Evolutionary conservation across 2,888 invertebrate species (phyloP).

Genomic region (Chirona hameri): DNA sequence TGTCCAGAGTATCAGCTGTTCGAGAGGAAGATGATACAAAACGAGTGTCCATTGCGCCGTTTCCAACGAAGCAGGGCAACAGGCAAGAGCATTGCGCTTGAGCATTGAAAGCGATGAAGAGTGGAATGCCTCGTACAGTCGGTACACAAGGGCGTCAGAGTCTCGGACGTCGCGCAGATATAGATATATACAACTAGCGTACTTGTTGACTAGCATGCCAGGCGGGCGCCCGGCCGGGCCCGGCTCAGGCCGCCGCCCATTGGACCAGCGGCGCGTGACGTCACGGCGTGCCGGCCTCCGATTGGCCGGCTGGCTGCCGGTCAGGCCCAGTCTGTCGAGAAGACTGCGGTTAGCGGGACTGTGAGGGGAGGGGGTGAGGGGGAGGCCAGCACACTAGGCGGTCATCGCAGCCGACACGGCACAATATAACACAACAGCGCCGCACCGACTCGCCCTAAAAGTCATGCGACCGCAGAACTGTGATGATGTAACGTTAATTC

Average conservation of each 20-base stretch:
- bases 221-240: neutral
- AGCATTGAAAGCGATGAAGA: constrained; percentile 6
- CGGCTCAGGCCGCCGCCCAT: neutral
- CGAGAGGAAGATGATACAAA: neutral
- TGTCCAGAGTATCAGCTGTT: neutral
- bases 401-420: no score
- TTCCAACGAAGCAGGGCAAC: neutral
- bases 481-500: no score
- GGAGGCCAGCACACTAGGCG: no score
- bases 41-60: neutral
- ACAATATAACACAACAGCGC: no score
- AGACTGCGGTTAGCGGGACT: no score
- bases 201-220: neutral
- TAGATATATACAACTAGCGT: constrained; percentile 1
- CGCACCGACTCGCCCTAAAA: no score
- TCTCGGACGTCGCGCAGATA: no score
- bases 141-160: neutral
- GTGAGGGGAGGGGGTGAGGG: no score
- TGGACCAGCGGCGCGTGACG: neutral
- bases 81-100: neutral
- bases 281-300: neutral
- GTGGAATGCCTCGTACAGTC: constrained; percentile 3
- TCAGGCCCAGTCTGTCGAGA: neutral
- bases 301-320: neutral
- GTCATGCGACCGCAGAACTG: no score